Evolutionary conservation across 23 tunicate genomes (phyloP).

Genomic region (Trididemnum clinides): DNA sequence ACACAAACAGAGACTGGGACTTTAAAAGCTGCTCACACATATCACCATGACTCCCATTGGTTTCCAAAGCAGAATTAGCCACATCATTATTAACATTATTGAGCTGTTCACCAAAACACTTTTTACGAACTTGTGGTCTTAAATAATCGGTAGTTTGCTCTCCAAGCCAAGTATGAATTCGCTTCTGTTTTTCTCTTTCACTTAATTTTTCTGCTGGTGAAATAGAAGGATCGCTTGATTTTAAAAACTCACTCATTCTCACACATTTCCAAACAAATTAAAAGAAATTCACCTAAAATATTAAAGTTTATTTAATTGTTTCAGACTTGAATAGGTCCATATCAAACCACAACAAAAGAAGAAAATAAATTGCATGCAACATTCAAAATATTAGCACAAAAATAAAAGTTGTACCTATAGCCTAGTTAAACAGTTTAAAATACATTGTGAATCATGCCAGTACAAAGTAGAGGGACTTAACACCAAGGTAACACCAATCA

Average conservation of each 20-base stretch:
- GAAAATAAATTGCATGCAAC: too few species aligned
- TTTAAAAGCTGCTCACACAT: background rate
- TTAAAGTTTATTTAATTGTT: too few species aligned
- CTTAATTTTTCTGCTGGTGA: background rate
- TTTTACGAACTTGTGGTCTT: background rate
- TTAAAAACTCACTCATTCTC: background rate
- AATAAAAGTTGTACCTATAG: too few species aligned
- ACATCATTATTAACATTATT: background rate
- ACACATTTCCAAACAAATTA: too few species aligned
- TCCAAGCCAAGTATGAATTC: conserved; percentile 90
- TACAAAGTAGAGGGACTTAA: too few species aligned
- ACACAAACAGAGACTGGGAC: background rate
- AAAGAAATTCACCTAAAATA: too few species aligned
- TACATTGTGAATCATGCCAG: too few species aligned
- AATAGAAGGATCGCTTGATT: background rate
- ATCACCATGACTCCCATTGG: background rate
- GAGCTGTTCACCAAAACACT: background rate
- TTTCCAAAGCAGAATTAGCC: background rate
- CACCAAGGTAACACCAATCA: too few species aligned
- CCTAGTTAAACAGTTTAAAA: too few species aligned
- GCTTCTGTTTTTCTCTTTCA: conserved; percentile 53
- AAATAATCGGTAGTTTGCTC: conserved; percentile 30
- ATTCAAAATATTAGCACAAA: too few species aligned
- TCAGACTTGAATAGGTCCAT: too few species aligned
- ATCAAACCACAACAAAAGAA: too few species aligned